Evolutionary conservation across 2,797 vertebrate species (phyloP).

Genomic region (Melanotaenia maccullochi): DNA sequence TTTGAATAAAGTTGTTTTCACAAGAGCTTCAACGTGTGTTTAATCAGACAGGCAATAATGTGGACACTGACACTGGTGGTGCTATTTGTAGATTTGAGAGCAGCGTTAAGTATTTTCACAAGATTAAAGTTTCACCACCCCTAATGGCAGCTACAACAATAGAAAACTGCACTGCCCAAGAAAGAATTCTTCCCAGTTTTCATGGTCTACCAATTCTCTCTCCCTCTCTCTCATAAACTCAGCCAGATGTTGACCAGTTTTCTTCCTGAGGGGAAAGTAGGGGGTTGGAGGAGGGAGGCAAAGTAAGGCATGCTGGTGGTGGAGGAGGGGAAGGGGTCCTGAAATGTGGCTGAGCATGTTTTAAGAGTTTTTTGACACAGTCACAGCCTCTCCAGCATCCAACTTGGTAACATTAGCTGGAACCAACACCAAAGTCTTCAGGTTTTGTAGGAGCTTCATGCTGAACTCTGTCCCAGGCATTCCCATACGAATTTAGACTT

Average conservation of each 20-base stretch:
- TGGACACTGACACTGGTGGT: slow-evolving; percentile 39
- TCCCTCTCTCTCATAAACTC: slow-evolving; percentile 80
- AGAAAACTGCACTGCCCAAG: slow-evolving; percentile 65
- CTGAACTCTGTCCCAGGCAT: slow-evolving; percentile 26
- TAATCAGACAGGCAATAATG: slow-evolving; percentile 49
- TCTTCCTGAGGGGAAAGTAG: slow-evolving; percentile 75
- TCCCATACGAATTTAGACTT: neutral
- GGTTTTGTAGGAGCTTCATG: slow-evolving; percentile 25
- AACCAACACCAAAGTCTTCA: slow-evolving; percentile 23
- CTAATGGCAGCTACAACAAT: slow-evolving; percentile 76
- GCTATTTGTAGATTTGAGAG: slow-evolving; percentile 55
- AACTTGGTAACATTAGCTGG: slow-evolving; percentile 53
- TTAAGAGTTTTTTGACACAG: slow-evolving; percentile 67
- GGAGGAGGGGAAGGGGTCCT: slow-evolving; percentile 53
- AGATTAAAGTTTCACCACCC: slow-evolving; percentile 64
- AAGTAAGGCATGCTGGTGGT: slow-evolving; percentile 57
- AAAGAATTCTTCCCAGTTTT: slow-evolving; percentile 77
- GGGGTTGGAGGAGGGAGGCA: slow-evolving; percentile 42
- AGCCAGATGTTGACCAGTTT: slow-evolving; percentile 87
- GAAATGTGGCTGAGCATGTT: slow-evolving; percentile 76
- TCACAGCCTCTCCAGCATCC: slow-evolving; percentile 55
- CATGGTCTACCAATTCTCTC: slow-evolving; percentile 79
- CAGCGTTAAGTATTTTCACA: slow-evolving; percentile 68
- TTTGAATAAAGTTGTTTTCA: slow-evolving; percentile 93
- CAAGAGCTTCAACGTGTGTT: slow-evolving; percentile 53